Base-by-base conservation (phyloP, 2,888 invertebrate genomes). In the Aplocera efformata region DNA sequence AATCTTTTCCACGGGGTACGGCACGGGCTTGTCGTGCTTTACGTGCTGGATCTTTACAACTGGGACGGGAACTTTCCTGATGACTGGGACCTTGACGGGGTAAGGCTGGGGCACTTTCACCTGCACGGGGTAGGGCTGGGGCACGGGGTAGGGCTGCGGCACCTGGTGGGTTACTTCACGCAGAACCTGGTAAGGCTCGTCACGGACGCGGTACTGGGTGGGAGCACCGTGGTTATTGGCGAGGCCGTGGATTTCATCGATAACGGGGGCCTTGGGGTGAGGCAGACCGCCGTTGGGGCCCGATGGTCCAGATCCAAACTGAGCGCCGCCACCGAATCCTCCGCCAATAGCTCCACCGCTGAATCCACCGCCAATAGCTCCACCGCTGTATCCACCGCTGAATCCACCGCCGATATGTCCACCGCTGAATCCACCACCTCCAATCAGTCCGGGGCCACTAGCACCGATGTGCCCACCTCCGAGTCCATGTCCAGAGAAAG, bases 41-140 rank as follows among this genome's bases (percentile, higher is more conserved):
- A 90, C 88, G 3, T 90, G 88, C 48, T 90, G 89, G 31, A 88
- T 89, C 58, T 90, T 81, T 5, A 90, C 88, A 0, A 91, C 82
- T 1, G 91, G 90, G 1, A 90, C 81, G 38, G 90, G 89, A 0
- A 90, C 74, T 10, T 90, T 86, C 48, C 79, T 89, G 23, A 88
- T 65, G 0, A 90, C 84, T 32, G 90, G 90, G 0, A 91, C 81
- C 60, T 85, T 79, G 7, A 91, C 90, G 10, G 89, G 88, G 69
- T 90, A 90, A 9, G 91, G 91, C 45, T 90, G 90, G 0, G 91
- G 90, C 6, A 90, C 80, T 9, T 90, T 90, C 21, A 90, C 78
- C 50, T 76, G 77, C 10, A 90, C 89, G 33, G 79, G 80, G 43
- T 91, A 89, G 0, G 86, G 86, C 3, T 90, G 84, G 34, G 85